These are phyloP conservation scores for Pantala flavescens DNA, from an alignment of 1,140 invertebrate species.

Conservation along the genomic window DNA sequence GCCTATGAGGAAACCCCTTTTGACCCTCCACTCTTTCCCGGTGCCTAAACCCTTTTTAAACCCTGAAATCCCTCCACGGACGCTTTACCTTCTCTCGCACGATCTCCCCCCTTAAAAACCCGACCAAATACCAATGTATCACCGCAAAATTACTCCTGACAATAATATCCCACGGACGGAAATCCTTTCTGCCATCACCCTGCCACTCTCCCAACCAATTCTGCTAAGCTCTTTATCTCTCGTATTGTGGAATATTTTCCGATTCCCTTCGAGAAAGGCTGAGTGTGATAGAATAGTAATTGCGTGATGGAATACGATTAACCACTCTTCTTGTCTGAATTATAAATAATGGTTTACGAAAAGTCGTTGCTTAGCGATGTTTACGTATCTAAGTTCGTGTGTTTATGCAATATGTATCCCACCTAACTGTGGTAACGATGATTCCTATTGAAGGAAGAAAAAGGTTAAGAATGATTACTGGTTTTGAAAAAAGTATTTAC, in stretches of 20 bases:
- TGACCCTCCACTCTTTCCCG: background rate
- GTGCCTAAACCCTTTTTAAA: background rate
- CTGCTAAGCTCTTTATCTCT: background rate
- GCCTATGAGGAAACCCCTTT: background rate
- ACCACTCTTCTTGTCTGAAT: no score
- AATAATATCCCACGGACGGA: background rate
- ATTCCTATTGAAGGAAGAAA: no score
- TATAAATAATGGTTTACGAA: no score
- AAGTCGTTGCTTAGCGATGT: no score
- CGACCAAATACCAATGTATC: constrained; percentile 5
- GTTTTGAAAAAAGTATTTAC: no score
- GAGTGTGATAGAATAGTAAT: background rate
- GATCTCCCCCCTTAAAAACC: background rate
- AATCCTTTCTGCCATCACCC: background rate
- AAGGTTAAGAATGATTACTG: no score
- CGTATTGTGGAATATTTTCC: background rate
- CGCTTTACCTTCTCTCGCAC: background rate
- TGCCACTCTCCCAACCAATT: background rate
- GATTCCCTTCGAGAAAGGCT: background rate
- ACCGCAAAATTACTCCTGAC: constrained; percentile 1
- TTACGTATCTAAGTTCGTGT: no score
- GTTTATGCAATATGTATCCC: no score
- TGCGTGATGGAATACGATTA: no score
- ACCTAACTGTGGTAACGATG: no score
- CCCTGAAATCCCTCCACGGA: background rate